A percentile compares a stretch with the other conserved stretches of the same genome.
phyloP scores from a whole-genome alignment of 1,140 invertebrate species.

The Rhynchophorus ferrugineus region DNA sequence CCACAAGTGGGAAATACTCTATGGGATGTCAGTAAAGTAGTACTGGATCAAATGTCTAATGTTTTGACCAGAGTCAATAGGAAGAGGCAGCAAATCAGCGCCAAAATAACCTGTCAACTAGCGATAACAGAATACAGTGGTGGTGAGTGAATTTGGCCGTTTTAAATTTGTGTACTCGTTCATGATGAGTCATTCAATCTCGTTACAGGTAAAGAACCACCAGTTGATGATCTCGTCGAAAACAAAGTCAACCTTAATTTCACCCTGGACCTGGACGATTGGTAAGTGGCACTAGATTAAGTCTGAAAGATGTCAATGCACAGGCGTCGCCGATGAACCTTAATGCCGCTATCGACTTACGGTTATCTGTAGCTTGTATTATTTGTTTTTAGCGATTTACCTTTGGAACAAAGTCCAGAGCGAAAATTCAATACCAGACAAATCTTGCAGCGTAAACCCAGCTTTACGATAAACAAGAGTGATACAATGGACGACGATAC shows the following conservation, averaged over 20 bases:
- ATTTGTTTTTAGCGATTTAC: constrained; percentile 38
- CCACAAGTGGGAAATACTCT: constrained; percentile 50
- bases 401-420: constrained; percentile 32
- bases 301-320: not conserved
- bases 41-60: constrained; percentile 48
- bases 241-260: constrained; percentile 60
- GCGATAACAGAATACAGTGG: constrained; percentile 59
- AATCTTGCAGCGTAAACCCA: constrained; percentile 37
- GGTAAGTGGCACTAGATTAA: constrained; percentile 31
- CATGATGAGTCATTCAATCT: no score
- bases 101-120: constrained; percentile 59
- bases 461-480: constrained; percentile 45
- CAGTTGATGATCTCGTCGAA: constrained; percentile 38
- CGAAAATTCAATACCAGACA: constrained; percentile 32
- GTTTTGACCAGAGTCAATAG: constrained; percentile 46
- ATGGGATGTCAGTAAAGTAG: constrained; percentile 47
- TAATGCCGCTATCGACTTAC: no score
- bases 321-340: no score
- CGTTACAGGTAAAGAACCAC: constrained; percentile 40
- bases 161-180: not conserved
- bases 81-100: constrained; percentile 47
- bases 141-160: constrained; percentile 38
- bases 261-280: constrained; percentile 53
- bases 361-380: no score
- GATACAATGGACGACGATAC: constrained; percentile 58